Evolutionary conservation across 1,140 invertebrate genomes (phyloP), one percentile per base, ranked within the genome.

Genomic region (Plodia interpunctella): DNA sequence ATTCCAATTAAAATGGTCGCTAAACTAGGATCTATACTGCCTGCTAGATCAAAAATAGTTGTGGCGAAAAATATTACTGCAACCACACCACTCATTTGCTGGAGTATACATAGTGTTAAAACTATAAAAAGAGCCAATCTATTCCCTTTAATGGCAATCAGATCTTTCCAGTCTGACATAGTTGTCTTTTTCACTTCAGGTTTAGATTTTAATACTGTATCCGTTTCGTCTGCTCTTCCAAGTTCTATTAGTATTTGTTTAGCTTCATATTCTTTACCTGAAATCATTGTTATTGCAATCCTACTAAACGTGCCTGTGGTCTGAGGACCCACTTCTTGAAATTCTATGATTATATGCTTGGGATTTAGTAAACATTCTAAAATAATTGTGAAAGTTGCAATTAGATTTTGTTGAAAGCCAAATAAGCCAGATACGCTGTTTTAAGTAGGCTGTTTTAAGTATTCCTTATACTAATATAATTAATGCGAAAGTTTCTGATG

Each of bases 1-100:
- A 76, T 69, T 18, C 79, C 79, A 32, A 82, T 78, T 6, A 82
- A 62, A 19, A 84, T 84, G 2, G 79, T 84, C 0, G 79, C 74
- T 61, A 75, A 55, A 58, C 77, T 58, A 1, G 78, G 72, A 9
- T 66, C 51, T 1, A 81, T 69, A 0, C 76, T 59, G 0, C 76
- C 76, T 52, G 79, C 72, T 32, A 76, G 55, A 0, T 79, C 57
- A 49, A 84, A 84, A 17, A 84, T 84, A 0, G 72, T 78, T 0
- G 78, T 84, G 5, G 79, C 70, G 59, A 80, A 84, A 51, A 80
- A 80, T 10, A 80, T 30, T 0, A 82, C 79, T 0, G 74, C 81
- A 15, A 74, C 69, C 0, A 78, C 72, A 35, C 81, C 81, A 55
- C 77, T 82, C 3, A 68, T 66, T 44, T 80, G 77, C 55, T 82